A percentile compares a stretch with the other conserved stretches of the same genome.
phyloP scores from a whole-genome alignment of 2,888 invertebrate genomes.

The Tetanocera ferruginea region DNA sequence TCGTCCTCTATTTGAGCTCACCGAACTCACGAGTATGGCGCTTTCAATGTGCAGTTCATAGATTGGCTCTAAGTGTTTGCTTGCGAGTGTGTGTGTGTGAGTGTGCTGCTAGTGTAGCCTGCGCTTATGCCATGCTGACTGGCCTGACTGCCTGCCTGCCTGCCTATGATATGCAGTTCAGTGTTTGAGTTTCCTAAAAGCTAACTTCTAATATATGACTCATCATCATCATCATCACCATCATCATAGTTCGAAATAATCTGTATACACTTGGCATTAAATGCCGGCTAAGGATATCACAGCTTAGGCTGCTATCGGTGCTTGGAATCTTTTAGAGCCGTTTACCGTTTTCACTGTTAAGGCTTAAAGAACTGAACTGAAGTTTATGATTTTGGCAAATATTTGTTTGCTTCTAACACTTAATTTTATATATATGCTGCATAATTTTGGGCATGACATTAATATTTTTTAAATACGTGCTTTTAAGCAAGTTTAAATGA shows the following conservation, averaged over 20 bases:
- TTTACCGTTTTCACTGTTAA: too few species aligned
- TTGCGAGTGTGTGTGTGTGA: not conserved
- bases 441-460: too few species aligned
- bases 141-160: not conserved
- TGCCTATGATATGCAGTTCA: not conserved
- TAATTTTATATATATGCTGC: too few species aligned
- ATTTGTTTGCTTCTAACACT: too few species aligned
- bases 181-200: conserved; percentile 18
- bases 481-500: too few species aligned
- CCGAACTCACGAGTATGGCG: not conserved
- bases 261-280: not conserved
- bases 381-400: too few species aligned
- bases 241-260: conserved; percentile 2
- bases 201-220: conserved; percentile 16
- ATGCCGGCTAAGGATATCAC: not conserved
- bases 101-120: not conserved
- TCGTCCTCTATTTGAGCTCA: conserved; percentile 4
- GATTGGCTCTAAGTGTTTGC: not conserved
- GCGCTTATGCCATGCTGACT: not conserved
- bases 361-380: too few species aligned
- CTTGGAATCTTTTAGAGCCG: not conserved
- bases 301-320: not conserved
- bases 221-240: not conserved
- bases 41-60: not conserved
- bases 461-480: too few species aligned